Percentiles rank a stretch among this genome's conserved stretches.
Conservation (phyloP, 1,140 invertebrate genomes). For the Sycobia sp. region DNA sequence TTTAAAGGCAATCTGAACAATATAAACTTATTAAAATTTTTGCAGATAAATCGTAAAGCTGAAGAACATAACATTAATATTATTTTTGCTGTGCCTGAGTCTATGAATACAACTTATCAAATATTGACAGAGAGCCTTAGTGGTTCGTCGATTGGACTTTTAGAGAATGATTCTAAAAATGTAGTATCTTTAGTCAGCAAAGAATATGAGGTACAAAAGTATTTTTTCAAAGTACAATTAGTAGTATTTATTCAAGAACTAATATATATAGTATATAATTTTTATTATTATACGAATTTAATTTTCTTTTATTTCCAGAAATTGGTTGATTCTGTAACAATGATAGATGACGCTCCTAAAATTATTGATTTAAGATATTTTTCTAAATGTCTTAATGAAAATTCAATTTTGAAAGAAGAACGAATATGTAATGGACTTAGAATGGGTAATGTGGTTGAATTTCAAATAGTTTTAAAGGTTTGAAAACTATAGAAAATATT, state of each 20-base stretch:
- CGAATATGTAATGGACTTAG: conserved; percentile 66
- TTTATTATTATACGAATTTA: neutral
- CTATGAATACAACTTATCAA: conserved; percentile 63
- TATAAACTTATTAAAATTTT: conserved; percentile 12
- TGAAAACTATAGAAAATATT: too few relatives aligned
- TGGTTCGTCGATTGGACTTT: conserved; percentile 69
- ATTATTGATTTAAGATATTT: conserved; percentile 68
- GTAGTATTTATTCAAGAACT: neutral
- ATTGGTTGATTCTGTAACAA: conserved; percentile 59
- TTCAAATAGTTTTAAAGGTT: conserved; percentile 47
- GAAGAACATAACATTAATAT: conserved; percentile 72
- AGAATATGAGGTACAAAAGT: conserved; percentile 68
- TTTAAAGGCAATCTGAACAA: too few relatives aligned
- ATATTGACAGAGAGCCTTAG: conserved; percentile 67
- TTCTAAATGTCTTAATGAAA: conserved; percentile 66
- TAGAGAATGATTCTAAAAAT: conserved; percentile 75
- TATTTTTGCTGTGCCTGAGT: conserved; percentile 70
- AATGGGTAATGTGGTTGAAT: conserved; percentile 65
- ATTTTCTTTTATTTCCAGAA: conserved; percentile 42
- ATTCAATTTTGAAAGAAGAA: conserved; percentile 44
- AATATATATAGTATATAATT: neutral
- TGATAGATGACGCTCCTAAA: conserved; percentile 66
- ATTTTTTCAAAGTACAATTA: neutral
- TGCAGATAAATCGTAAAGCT: conserved; percentile 62
- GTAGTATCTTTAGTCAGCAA: conserved; percentile 74